Evolutionary conservation across 2,797 vertebrate genomes (phyloP).

Genomic region (Orientallactaga sibirica): DNA sequence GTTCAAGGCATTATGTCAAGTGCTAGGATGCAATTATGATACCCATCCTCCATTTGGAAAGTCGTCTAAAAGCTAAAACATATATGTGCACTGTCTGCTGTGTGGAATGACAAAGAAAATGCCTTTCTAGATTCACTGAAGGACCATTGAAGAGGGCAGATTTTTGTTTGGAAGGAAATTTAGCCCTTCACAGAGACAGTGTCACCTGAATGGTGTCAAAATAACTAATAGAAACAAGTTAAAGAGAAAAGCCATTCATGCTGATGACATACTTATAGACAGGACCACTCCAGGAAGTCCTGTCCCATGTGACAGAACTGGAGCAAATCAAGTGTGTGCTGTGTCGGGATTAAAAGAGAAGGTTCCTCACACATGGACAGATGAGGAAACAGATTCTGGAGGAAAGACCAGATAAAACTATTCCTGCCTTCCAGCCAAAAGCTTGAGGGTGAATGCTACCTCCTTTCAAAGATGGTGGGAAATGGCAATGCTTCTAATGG

Average conservation of each 20-base stretch:
- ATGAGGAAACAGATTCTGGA: background rate
- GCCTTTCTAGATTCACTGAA: no score
- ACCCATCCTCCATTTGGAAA: rapidly evolving
- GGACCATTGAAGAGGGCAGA: background rate
- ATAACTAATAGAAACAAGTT: no score
- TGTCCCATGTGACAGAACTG: background rate
- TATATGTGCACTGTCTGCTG: no score
- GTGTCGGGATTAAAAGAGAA: background rate
- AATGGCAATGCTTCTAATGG: conserved; percentile 59
- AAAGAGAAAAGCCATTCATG: no score
- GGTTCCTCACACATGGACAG: background rate
- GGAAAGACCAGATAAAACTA: background rate
- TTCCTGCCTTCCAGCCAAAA: background rate
- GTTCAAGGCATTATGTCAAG: background rate
- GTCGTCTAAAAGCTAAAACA: background rate
- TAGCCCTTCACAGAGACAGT: background rate
- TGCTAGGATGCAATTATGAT: background rate
- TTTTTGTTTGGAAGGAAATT: background rate
- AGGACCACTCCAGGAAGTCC: background rate
- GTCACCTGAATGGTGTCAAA: background rate
- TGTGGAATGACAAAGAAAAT: background rate
- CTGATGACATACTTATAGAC: background rate
- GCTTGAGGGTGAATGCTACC: conserved; percentile 16
- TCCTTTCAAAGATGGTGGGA: conserved; percentile 48
- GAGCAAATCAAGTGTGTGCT: rapidly evolving